Percentiles rank a stretch among this genome's conserved stretches.
Evolutionary conservation across 2,797 vertebrate species (phyloP).

Genomic region (Acanthornis magna): DNA sequence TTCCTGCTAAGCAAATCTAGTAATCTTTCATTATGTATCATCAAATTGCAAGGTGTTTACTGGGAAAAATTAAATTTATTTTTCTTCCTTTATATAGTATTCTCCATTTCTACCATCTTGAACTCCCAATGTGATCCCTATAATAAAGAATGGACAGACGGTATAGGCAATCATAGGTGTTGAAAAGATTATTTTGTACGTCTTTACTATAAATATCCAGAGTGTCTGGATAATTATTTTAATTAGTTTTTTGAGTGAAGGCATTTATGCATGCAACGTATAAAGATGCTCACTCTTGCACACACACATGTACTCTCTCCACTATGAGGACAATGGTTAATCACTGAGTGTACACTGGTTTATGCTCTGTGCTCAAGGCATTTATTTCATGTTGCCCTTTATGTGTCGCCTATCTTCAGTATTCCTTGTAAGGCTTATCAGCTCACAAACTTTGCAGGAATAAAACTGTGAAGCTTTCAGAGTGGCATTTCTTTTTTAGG

Average conservation of each 20-base stretch:
- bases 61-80: neutral
- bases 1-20: neutral
- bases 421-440: neutral
- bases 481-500: neutral
- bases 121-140: neutral
- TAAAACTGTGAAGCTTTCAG: neutral
- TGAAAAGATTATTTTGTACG: neutral
- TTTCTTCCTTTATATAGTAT: neutral
- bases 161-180: neutral
- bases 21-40: neutral
- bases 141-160: neutral
- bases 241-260: neutral
- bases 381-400: neutral
- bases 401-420: neutral
- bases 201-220: neutral
- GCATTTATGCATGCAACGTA: neutral
- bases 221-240: neutral
- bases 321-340: neutral
- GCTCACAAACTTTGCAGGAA: neutral
- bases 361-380: neutral
- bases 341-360: neutral
- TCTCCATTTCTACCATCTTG: neutral
- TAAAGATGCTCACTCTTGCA: neutral
- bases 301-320: accelerated
- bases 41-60: neutral